Base-by-base conservation (phyloP, 2,888 invertebrate species). In the Sphinx pinastri region DNA sequence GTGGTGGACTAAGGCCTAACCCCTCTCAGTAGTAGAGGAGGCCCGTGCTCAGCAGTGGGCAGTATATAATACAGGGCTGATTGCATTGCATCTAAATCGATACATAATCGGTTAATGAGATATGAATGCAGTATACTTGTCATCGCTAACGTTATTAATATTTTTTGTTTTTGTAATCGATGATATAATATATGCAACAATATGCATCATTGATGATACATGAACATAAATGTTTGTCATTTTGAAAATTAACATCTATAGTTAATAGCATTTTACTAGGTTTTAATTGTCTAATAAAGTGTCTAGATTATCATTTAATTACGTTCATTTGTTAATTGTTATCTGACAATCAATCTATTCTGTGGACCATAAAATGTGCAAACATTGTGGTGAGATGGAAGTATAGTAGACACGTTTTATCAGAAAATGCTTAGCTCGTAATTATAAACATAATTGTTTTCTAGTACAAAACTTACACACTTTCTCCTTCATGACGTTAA, bases 261-360 rank as follows among this genome's bases (percentile, higher is more conserved):
- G 19, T 49, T 12, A 63, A 63, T 47, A 47, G 63, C 19, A 49
- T 45, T 10, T 47, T 63, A 49, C 7, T 49, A 19, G 49, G 19
- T 49, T 63, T 63, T 63, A 63, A 63, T 63, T 49, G 19, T 49
- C 63, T 49, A 63, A 49, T 63, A 63, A 63, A 63, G 19, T 47
- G 60, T 63, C 49, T 63, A 63, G 63, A 63, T 63, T 16, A 63
- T 49, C 63, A 63, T 49, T 49, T 63, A 63, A 63, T 63, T 63
- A 63, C 63, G 19, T 63, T 19, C 63, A 63, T 63, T 63, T 63
- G 63, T 63, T 63, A 63, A 63, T 63, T 63, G 63, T 63, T 63
- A 63, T 63, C 63, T 63, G 63, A 63, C 63, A 47, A 63, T 63
- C 63, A 63, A 63, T 63, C 63, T 63, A 63, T 47, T 19, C 12